Percentiles rank a stretch among this genome's conserved stretches.
These are phyloP conservation scores for Cnemophilus loriae DNA, from an alignment of 2,113 vertebrate species.

Conservation along the genomic window DNA sequence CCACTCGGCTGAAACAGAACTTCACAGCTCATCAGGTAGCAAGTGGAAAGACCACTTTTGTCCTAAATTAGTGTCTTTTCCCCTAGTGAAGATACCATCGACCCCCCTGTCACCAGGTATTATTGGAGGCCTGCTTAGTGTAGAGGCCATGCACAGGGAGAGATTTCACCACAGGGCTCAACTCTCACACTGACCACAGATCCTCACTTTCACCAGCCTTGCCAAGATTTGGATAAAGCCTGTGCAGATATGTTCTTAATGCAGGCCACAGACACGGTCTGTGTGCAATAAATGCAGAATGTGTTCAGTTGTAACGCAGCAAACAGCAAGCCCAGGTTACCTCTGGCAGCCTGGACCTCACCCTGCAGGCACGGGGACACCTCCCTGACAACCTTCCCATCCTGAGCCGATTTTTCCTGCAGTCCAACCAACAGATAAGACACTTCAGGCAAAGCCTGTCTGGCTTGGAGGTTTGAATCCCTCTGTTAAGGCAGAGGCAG, in stretches of 20 bases:
- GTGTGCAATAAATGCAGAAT: neutral
- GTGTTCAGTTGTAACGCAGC: neutral
- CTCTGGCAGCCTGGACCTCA: neutral
- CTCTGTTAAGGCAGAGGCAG: neutral
- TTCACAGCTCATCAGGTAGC: neutral
- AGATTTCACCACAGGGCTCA: neutral
- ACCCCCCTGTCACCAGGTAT: neutral
- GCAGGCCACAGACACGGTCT: neutral
- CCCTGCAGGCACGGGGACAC: neutral
- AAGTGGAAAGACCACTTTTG: neutral
- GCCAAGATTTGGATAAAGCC: neutral
- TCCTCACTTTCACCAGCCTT: neutral
- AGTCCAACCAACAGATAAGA: neutral
- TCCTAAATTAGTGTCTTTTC: neutral
- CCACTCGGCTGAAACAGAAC: neutral
- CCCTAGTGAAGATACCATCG: neutral
- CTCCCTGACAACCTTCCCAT: neutral
- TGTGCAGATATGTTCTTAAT: fast-evolving
- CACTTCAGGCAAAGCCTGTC: neutral
- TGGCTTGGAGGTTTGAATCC: neutral
- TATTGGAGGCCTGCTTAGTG: neutral
- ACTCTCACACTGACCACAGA: neutral
- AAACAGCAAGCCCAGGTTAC: neutral
- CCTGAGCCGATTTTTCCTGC: fast-evolving
- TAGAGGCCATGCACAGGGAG: neutral